Evolutionary conservation across 1,140 invertebrate genomes (phyloP), one percentile per base, ranked within the genome.

Genomic region (Bicyclus anynana): DNA sequence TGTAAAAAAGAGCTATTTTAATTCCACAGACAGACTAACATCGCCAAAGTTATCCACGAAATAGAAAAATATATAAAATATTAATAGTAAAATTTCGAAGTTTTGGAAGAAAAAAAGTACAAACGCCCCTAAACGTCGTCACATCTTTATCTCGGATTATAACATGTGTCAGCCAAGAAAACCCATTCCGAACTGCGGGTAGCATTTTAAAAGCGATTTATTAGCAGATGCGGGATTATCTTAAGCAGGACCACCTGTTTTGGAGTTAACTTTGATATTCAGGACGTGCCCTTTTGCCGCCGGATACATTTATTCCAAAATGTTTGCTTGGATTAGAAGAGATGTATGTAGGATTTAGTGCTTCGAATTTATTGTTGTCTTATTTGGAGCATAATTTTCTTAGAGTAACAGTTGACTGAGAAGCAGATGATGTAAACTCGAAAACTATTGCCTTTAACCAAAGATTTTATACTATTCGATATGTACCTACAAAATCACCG

Each of bases 181-280:
- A 51, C 59, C 68, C 72, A 80, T 71, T 72, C 77, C 70, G 63
- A 65, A 73, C 54, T 58, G 61, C 55, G 14, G 44, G 44, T 20
- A 68, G 58, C 73, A 72, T 73, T 77, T 80, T 74, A 75, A 73
- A 74, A 70, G 57, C 67, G 44, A 84, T 78, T 72, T 69, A 76
- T 80, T 71, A 74, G 62, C 48, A 78, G 75, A 74, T 80, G 78
- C 54, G 50, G 80, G 83, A 86, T 86, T 86, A 84, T 74, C 68
- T 67, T 80, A 78, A 84, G 72, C 57, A 71, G 55, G 69, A 73
- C 73, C 83, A 86, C 79, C 83, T 85, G 82, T 82, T 79, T 74
- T 52, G 59, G 59, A 70, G 64, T 72, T 58, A 62, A 67, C 59
- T 58, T 59, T 63, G 59, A 70, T 58, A 56, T 14, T 38, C 53